A percentile compares a stretch with the other conserved stretches of the same genome.
These are phyloP conservation scores for Hyphantria cunea DNA, from an alignment of 1,140 invertebrate species.

Conservation along the genomic window DNA sequence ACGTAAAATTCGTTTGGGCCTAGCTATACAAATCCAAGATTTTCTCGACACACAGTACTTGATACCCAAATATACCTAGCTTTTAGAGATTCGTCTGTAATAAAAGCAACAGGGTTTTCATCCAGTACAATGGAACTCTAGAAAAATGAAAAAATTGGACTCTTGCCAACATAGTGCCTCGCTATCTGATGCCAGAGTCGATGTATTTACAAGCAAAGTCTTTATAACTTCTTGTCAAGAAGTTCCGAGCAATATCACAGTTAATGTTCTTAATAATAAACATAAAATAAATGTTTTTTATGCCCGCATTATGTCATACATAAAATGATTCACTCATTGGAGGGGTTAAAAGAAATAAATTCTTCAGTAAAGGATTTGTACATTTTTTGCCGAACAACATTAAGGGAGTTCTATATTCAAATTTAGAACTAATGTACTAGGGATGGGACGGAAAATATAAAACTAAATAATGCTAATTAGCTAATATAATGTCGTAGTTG, in stretches of 20 bases:
- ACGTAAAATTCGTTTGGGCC: too few species aligned
- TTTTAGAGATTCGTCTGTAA: conserved; percentile 7
- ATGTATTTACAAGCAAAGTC: conserved; percentile 51
- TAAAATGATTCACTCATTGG: too few species aligned
- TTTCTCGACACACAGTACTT: neutral
- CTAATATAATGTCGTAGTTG: too few species aligned
- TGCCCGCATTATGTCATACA: too few species aligned
- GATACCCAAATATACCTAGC: conserved; percentile 9
- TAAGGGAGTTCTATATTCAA: too few species aligned
- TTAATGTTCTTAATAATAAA: neutral
- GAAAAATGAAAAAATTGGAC: conserved; percentile 35
- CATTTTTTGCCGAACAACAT: too few species aligned
- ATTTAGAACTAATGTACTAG: too few species aligned
- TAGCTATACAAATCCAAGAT: conserved; percentile 4
- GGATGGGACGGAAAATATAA: too few species aligned
- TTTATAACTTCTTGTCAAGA: conserved; percentile 54
- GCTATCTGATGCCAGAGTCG: conserved; percentile 21
- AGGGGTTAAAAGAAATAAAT: too few species aligned
- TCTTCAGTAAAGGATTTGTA: too few species aligned
- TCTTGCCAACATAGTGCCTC: conserved; percentile 26
- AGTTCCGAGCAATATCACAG: conserved; percentile 38
- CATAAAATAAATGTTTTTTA: neutral
- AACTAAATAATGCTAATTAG: too few species aligned
- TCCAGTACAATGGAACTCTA: conserved; percentile 26
- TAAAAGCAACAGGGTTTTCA: conserved; percentile 30